Evolutionary conservation across 2,113 vertebrate genomes (phyloP).

Genomic region (Antechinus stuartii): DNA sequence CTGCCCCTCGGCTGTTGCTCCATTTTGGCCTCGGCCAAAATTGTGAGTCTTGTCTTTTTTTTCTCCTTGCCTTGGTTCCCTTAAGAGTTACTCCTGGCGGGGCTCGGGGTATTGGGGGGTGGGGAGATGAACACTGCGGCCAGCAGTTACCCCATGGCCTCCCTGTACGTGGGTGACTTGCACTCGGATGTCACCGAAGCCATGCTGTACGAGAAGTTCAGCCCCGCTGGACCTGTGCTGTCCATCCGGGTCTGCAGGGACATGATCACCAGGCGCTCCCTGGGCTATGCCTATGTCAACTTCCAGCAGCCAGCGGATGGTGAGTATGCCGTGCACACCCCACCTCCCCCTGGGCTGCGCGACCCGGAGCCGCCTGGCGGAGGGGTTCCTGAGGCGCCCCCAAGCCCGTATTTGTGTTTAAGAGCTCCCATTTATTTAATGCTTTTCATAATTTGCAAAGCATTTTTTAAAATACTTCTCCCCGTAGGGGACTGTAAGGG

Average conservation of each 20-base stretch:
- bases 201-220: slow-evolving; percentile 99
- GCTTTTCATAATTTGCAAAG: no score
- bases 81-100: slow-evolving; percentile 70
- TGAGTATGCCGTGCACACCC: slow-evolving; percentile 80
- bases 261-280: slow-evolving; percentile 98
- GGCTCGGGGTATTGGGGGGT: slow-evolving; percentile 69
- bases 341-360: background rate
- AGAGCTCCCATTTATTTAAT: background rate
- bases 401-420: no score
- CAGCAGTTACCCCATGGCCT: slow-evolving; percentile 98
- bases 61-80: slow-evolving; percentile 65
- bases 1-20: background rate
- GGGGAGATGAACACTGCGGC: slow-evolving; percentile 87
- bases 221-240: slow-evolving; percentile 97
- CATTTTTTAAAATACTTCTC: background rate
- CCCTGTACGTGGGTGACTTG: slow-evolving; percentile 98
- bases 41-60: slow-evolving; percentile 39
- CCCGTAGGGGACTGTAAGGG: background rate
- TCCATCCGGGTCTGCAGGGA: slow-evolving; percentile 98
- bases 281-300: slow-evolving; percentile 99
- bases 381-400: no score
- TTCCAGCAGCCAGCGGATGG: slow-evolving; percentile 98
- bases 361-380: no score
- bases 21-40: background rate
- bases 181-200: slow-evolving; percentile 99